Evolutionary conservation across 2,797 vertebrate genomes (phyloP), one percentile per base, ranked within the genome.

Genomic region (Tinamus major): DNA sequence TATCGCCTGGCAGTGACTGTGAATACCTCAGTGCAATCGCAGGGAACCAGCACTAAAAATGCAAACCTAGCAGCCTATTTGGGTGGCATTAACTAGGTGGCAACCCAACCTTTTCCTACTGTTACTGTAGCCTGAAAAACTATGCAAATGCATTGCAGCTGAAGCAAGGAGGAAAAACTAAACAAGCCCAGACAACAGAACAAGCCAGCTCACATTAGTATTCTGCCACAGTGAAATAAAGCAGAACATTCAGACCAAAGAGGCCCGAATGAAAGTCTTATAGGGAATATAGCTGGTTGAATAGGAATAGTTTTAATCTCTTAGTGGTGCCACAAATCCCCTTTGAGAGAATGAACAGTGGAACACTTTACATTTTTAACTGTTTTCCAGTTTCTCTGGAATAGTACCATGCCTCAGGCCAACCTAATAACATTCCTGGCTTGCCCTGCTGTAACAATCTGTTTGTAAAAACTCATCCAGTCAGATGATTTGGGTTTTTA

Each of bases 281-380:
- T 35, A 0, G 0, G 80, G 58, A 86, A 42, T 84, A 86, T 5
- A 82, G 71, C 42, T 91, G 72, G n/a, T 79, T 88, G 74, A 63
- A 56, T 53, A 81, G 85, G 41, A 84, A 46, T 1, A 5, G 63
- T 48, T 88, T 64, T 95, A 63, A 86, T 81, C 70, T 44, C 37
- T 92, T 74, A 62, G 44, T 62, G 79, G 79, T 84, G 44, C 77
- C 53, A 89, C 82, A 93, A 93, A 90, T 79, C 59, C 31, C 64
- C 68, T 91, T 82, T 88, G 83, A 95, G 92, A 93, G 93, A 91
- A 90, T 62, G 48, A 94, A 81, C 64, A 90, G 89, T 87, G 81
- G 53, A 92, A 85, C 29, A 69, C 37, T 58, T 33, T 5, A 85
- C n/a, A 83, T 84, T 91, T 94, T 90, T 65, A 84, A 90, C 61